Evolutionary conservation across 2,888 invertebrate genomes (phyloP).

Genomic region (Ophion costatus): DNA sequence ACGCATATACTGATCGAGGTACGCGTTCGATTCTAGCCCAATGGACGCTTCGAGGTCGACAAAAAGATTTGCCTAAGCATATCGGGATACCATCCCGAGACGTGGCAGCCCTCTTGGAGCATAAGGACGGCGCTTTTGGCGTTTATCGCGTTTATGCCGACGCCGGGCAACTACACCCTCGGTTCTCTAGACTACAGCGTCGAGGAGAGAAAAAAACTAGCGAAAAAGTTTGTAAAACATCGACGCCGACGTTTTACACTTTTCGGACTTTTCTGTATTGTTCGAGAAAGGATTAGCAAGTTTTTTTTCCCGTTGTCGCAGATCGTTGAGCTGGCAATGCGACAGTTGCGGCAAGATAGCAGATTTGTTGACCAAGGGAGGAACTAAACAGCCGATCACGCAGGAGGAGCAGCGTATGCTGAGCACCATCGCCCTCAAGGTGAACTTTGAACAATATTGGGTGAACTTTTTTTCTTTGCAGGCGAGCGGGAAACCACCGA

Average conservation of each 20-base stretch:
- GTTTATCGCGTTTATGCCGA: conserved; percentile 97
- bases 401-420: conserved; percentile 85
- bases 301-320: conserved; percentile 71
- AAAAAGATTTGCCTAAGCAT: conserved; percentile 98
- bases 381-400: conserved; percentile 83
- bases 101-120: conserved; percentile 99
- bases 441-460: conserved; percentile 67
- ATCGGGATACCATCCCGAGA: conserved; percentile 98
- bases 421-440: conserved; percentile 85
- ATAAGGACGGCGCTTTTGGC: conserved; percentile 96
- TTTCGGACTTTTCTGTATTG: neutral
- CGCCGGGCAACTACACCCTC: conserved; percentile 94
- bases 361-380: conserved; percentile 84
- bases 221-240: conserved; percentile 88
- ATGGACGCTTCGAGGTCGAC: conserved; percentile 96
- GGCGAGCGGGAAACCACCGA: neutral
- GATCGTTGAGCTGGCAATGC: conserved; percentile 88
- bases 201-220: conserved; percentile 92
- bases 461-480: neutral
- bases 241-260: conserved; percentile 72
- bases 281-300: neutral
- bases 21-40: conserved; percentile 87
- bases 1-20: neutral
- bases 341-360: conserved; percentile 86
- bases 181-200: conserved; percentile 95